phyloP scores from a whole-genome alignment of 2,797 vertebrate species.

The Dryobates pubescens region DNA sequence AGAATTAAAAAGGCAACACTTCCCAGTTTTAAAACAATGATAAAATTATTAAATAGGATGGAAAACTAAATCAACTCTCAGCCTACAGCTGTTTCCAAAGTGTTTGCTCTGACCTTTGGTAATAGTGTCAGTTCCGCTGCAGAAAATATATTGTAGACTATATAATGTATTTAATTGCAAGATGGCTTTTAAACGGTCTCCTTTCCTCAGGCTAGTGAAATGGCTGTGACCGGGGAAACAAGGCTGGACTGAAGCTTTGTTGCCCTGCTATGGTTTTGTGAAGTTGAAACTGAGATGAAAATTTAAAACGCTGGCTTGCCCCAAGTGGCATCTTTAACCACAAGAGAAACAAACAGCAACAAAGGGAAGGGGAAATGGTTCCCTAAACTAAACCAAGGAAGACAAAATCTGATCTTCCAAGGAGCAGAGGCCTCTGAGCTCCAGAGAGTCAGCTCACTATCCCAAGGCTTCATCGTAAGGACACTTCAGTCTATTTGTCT shows the following conservation, averaged over 20 bases:
- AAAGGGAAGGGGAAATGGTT: conserved; percentile 21
- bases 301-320: neutral
- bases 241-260: conserved; percentile 7
- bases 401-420: neutral
- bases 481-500: conserved; percentile 35
- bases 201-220: conserved; percentile 44
- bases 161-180: conserved; percentile 58
- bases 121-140: conserved; percentile 29
- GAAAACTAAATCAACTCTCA: conserved; percentile 47
- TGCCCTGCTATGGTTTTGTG: neutral
- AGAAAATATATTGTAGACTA: conserved; percentile 55
- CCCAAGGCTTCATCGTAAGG: neutral
- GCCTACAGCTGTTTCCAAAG: conserved; percentile 49
- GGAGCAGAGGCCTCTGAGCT: neutral
- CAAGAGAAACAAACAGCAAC: conserved; percentile 21
- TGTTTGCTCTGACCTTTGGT: conserved; percentile 58
- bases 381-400: neutral
- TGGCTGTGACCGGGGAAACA: conserved; percentile 11
- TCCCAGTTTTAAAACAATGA: conserved; percentile 47
- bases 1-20: conserved; percentile 37
- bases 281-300: conserved; percentile 16
- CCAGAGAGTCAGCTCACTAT: conserved; percentile 1
- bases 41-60: conserved; percentile 47
- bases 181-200: conserved; percentile 61
- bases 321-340: conserved; percentile 5